A percentile compares a stretch with the other conserved stretches of the same genome.
phyloP scores from a whole-genome alignment of 1,140 invertebrate species.

The Drosophila willistoni region DNA sequence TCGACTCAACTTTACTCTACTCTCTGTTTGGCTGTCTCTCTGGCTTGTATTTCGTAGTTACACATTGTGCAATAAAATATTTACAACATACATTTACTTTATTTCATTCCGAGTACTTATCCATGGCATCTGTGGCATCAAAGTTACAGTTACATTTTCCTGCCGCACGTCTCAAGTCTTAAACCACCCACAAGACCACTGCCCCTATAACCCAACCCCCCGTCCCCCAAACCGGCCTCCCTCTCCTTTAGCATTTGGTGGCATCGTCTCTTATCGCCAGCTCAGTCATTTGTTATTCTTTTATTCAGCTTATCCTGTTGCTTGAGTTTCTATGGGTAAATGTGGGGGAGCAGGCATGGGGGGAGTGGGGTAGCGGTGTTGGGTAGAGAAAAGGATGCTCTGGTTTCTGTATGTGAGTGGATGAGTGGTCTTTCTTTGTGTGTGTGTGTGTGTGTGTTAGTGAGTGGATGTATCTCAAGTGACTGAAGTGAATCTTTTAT shows the following conservation, averaged over 20 bases:
- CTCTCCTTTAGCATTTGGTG: neutral
- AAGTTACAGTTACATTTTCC: slow-evolving; percentile 47
- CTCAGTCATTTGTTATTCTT: slow-evolving; percentile 22
- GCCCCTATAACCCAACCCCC: no score
- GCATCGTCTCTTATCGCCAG: slow-evolving; percentile 20
- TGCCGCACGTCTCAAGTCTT: slow-evolving; percentile 36
- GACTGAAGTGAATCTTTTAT: slow-evolving; percentile 20
- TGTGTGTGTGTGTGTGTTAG: neutral
- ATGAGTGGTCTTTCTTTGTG: neutral
- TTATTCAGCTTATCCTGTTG: slow-evolving; percentile 50
- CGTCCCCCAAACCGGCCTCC: neutral
- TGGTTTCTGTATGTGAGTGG: neutral
- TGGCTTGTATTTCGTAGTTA: slow-evolving; percentile 53
- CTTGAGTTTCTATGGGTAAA: slow-evolving; percentile 16
- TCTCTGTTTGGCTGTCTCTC: slow-evolving; percentile 2
- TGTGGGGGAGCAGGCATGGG: neutral
- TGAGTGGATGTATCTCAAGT: slow-evolving; percentile 15
- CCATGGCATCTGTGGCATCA: slow-evolving; percentile 60
- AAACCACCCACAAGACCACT: no score
- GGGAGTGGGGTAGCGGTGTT: no score
- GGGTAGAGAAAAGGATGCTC: neutral
- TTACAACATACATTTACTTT: slow-evolving; percentile 73
- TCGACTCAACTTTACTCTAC: slow-evolving; percentile 1
- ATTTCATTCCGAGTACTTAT: slow-evolving; percentile 53
- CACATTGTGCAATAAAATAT: slow-evolving; percentile 79